A percentile compares a stretch with the other conserved stretches of the same genome.
Conservation (phyloP, 2,888 invertebrate genomes). For the Choristoneura rosaceana region DNA sequence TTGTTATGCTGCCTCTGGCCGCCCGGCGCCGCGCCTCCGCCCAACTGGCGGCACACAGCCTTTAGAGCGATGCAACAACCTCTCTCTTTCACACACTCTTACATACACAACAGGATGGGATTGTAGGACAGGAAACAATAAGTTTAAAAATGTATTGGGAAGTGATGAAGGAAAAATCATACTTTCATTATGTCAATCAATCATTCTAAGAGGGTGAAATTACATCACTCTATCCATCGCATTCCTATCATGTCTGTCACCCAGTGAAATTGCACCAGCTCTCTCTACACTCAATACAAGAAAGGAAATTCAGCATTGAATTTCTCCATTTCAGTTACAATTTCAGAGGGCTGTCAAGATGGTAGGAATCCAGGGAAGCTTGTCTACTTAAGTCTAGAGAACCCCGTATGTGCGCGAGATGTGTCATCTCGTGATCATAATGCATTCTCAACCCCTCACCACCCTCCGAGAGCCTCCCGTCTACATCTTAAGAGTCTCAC, state of each 20-base stretch:
- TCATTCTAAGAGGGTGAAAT: slow-evolving; percentile 59
- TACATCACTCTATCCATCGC: slow-evolving; percentile 67
- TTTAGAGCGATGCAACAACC: slow-evolving; percentile 64
- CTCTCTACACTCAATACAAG: slow-evolving; percentile 19
- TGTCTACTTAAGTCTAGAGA: slow-evolving; percentile 79
- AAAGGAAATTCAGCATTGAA: slow-evolving; percentile 25
- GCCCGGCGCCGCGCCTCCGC: slow-evolving; percentile 49
- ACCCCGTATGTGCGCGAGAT: slow-evolving; percentile 73
- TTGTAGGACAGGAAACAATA: background rate
- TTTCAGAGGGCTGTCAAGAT: slow-evolving; percentile 66
- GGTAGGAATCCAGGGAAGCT: slow-evolving; percentile 69
- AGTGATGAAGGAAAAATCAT: background rate
- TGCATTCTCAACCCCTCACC: slow-evolving; percentile 70
- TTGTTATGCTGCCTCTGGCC: slow-evolving; percentile 41
- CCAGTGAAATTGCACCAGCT: slow-evolving; percentile 70
- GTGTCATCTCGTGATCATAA: slow-evolving; percentile 67
- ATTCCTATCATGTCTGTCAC: slow-evolving; percentile 69
- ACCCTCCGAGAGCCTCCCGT: slow-evolving; percentile 67
- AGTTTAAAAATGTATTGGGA: background rate
- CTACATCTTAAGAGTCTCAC: slow-evolving; percentile 54
- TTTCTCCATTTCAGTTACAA: slow-evolving; percentile 60
- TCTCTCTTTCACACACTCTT: slow-evolving; percentile 50
- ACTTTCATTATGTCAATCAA: slow-evolving; percentile 27
- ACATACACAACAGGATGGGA: slow-evolving; percentile 39
- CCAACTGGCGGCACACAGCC: slow-evolving; percentile 66